A percentile compares a stretch with the other conserved stretches of the same genome.
Evolutionary conservation across 2,113 vertebrate genomes (phyloP).

Genomic region (Epinephelus lanceolatus): DNA sequence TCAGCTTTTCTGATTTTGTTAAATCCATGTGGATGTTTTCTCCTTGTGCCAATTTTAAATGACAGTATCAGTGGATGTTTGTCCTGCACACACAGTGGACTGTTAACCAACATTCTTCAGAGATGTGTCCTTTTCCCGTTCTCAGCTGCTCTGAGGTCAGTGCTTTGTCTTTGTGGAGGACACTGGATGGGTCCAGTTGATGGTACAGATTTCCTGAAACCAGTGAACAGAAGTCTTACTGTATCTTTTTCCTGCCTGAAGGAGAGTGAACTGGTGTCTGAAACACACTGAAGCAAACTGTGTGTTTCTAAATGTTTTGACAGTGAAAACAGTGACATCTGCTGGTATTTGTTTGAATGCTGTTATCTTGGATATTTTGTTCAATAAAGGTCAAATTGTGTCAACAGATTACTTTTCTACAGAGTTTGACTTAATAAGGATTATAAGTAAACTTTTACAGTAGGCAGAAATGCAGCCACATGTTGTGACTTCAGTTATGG

Average conservation of each 20-base stretch:
- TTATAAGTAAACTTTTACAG: too few species aligned
- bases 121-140: constrained; percentile 19
- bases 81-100: not conserved
- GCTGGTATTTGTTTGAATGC: constrained; percentile 39
- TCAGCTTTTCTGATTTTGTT: not conserved
- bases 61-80: not conserved
- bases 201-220: constrained; percentile 64
- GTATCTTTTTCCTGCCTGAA: constrained; percentile 11
- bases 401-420: not conserved
- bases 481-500: too few species aligned
- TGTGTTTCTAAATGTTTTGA: not conserved
- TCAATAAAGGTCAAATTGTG: constrained; percentile 56
- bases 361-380: constrained; percentile 11
- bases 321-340: constrained; percentile 18
- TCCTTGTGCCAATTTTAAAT: not conserved
- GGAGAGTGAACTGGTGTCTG: not conserved
- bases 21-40: not conserved
- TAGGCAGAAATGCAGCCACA: too few species aligned
- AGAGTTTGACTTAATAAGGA: too few species aligned
- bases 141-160: constrained; percentile 24
- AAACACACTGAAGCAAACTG: too few species aligned
- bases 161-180: not conserved
- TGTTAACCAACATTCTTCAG: not conserved
- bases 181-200: constrained; percentile 10
- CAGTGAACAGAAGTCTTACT: constrained; percentile 42